A percentile compares a stretch with the other conserved stretches of the same genome.
phyloP scores from a whole-genome alignment of 2,888 invertebrate genomes.

The Eretmocerus hayati region DNA sequence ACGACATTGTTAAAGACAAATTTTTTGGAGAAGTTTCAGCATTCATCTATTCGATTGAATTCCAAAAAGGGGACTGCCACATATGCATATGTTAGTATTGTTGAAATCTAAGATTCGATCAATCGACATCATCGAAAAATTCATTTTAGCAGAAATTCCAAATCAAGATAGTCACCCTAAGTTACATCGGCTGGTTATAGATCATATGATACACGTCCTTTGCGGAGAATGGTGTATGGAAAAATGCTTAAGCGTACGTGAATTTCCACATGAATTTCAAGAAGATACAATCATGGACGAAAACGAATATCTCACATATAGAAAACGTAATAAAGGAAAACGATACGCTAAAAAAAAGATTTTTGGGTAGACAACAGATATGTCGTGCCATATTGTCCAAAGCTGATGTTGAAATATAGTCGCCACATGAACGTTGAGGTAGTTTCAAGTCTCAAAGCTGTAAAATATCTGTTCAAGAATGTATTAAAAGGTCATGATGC shows the following conservation, averaged over 20 bases:
- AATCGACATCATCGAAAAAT: constrained; percentile 7
- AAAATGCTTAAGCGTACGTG: constrained; percentile 25
- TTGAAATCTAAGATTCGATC: constrained; percentile 22
- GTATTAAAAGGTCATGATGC: constrained; percentile 29
- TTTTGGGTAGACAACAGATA: constrained; percentile 32
- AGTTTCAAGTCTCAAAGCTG: constrained; percentile 28
- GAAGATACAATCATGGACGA: constrained; percentile 24
- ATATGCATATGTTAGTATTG: constrained; percentile 20
- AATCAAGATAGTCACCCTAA: constrained; percentile 23
- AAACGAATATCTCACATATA: constrained; percentile 30
- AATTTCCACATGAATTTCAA: constrained; percentile 28
- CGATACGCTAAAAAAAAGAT: constrained; percentile 13
- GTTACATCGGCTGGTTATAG: constrained; percentile 32
- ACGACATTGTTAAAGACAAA: constrained; percentile 18
- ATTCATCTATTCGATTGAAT: constrained; percentile 19
- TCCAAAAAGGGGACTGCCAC: constrained; percentile 23
- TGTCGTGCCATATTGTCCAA: constrained; percentile 33
- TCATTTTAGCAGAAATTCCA: constrained; percentile 16
- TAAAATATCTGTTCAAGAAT: constrained; percentile 33
- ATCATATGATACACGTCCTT: constrained; percentile 39
- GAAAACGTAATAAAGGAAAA: constrained; percentile 23
- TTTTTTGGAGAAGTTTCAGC: constrained; percentile 18
- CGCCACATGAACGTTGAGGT: constrained; percentile 34
- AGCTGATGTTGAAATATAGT: constrained; percentile 23
- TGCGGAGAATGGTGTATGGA: constrained; percentile 29